phyloP scores from a whole-genome alignment of 2,888 invertebrate species.

The Ethmia dodecea region DNA sequence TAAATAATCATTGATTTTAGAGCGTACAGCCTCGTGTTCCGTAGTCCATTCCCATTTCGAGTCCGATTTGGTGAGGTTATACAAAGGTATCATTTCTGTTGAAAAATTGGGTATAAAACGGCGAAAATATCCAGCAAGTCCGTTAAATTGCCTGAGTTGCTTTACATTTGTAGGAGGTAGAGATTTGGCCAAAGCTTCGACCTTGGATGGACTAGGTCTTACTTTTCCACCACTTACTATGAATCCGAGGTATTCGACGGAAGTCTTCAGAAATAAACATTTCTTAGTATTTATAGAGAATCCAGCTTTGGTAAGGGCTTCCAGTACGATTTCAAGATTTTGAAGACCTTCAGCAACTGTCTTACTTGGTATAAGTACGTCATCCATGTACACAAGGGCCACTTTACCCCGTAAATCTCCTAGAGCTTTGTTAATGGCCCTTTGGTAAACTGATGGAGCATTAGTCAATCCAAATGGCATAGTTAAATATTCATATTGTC shows the following conservation, averaged over 20 bases:
- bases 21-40: neutral
- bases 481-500: conserved; percentile 34
- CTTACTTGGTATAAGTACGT: neutral
- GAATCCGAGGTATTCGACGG: conserved; percentile 1
- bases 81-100: neutral
- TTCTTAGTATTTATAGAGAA: neutral
- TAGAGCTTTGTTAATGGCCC: conserved; percentile 27
- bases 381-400: neutral
- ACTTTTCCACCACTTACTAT: neutral
- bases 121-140: conserved; percentile 2
- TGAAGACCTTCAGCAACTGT: neutral
- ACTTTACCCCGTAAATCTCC: neutral
- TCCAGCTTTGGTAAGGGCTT: neutral
- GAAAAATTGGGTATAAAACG: conserved; percentile 1
- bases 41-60: neutral
- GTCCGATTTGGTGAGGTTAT: neutral
- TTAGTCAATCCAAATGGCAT: conserved; percentile 22
- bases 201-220: conserved; percentile 1
- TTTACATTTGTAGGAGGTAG: neutral
- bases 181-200: conserved; percentile 1
- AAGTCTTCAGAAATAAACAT: neutral
- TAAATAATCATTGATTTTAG: neutral
- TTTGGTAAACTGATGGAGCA: conserved; percentile 38
- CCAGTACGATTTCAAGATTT: neutral
- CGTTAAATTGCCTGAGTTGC: conserved; percentile 1